A percentile compares a stretch with the other conserved stretches of the same genome.
Conservation (phyloP, 2,113 vertebrate genomes). For the Regulus satrapa region DNA sequence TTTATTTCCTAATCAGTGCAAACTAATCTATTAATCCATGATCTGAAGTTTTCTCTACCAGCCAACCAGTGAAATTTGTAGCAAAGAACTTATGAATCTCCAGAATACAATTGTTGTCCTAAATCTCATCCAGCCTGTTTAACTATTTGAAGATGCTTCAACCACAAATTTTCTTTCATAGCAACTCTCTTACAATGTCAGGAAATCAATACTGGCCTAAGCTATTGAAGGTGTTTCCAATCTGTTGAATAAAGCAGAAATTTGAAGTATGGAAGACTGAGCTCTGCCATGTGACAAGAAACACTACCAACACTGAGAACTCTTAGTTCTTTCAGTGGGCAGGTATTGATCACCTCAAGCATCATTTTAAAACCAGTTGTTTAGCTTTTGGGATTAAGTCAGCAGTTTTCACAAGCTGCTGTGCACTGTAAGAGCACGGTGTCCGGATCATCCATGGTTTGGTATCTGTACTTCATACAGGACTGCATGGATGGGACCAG, state of each 20-base stretch:
- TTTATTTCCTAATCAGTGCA: neutral
- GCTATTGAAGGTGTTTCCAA: neutral
- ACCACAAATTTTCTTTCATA: neutral
- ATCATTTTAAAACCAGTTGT: neutral
- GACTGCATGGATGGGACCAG: neutral
- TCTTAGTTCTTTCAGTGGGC: neutral
- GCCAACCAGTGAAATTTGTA: neutral
- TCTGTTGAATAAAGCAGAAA: neutral
- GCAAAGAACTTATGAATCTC: neutral
- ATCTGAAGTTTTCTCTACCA: neutral
- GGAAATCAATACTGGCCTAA: neutral
- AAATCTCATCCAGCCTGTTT: neutral
- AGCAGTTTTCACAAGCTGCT: neutral
- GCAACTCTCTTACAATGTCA: neutral
- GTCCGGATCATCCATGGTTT: neutral
- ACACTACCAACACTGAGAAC: neutral
- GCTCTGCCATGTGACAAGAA: neutral
- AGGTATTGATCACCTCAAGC: neutral
- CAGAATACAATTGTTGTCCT: neutral
- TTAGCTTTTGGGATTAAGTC: neutral
- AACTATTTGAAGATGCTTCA: neutral
- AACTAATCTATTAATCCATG: neutral
- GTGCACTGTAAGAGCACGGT: neutral
- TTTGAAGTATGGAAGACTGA: neutral
- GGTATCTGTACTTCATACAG: neutral